Percentiles rank a stretch among this genome's conserved stretches.
These are phyloP conservation scores for Prochilodus magdalenae DNA, from an alignment of 2,113 vertebrate species.

Conservation along the genomic window DNA sequence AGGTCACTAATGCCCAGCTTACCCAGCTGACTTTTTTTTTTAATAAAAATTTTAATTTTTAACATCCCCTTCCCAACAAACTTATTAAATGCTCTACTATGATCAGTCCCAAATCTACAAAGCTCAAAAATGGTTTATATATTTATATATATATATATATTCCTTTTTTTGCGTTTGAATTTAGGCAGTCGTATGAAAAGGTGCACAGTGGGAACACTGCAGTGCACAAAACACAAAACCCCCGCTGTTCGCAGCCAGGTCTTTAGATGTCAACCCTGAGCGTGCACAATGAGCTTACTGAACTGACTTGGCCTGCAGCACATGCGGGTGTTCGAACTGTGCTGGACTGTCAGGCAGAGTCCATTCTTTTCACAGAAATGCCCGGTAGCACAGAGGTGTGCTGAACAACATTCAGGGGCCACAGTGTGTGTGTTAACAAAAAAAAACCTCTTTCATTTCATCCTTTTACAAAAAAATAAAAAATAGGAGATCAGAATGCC, in stretches of 20 bases:
- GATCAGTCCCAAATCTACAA: too few species aligned
- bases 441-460: too few species aligned
- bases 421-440: neutral
- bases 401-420: neutral
- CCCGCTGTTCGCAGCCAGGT: neutral
- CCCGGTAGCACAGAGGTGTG: constrained; percentile 1
- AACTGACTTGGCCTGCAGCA: constrained; percentile 15
- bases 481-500: too few species aligned
- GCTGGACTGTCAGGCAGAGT: constrained; percentile 41
- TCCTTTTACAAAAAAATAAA: too few species aligned
- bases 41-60: too few species aligned
- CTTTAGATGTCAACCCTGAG: constrained; percentile 28
- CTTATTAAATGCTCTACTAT: too few species aligned
- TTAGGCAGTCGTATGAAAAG: constrained; percentile 6
- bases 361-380: constrained; percentile 14
- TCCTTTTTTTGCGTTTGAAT: constrained; percentile 2
- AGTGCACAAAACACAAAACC: constrained; percentile 18
- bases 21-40: neutral
- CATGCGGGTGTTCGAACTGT: neutral
- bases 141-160: too few species aligned
- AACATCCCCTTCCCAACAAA: too few species aligned
- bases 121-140: too few species aligned
- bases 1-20: too few species aligned
- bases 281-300: constrained; percentile 20
- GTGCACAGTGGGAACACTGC: constrained; percentile 17